Percentiles rank a stretch among this genome's conserved stretches.
Conservation (phyloP, 2,113 vertebrate genomes). For the Anthoscopus minutus region DNA sequence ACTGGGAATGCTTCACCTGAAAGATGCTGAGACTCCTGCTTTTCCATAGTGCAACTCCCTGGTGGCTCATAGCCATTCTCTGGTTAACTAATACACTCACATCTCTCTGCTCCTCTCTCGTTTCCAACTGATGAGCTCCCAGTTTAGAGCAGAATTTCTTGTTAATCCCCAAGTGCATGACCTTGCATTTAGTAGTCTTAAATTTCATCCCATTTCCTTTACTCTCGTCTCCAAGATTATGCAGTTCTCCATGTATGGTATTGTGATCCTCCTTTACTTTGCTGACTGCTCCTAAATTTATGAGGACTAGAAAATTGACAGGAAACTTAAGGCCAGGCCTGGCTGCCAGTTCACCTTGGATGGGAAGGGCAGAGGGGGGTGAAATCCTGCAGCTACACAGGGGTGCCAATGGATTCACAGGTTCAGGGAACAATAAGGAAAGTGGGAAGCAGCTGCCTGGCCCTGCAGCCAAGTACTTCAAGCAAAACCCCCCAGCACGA, state of each 20-base stretch:
- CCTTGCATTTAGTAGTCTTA: slow-evolving; percentile 68
- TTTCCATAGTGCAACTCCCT: not conserved
- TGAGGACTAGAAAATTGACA: slow-evolving; percentile 37
- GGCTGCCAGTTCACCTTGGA: not conserved
- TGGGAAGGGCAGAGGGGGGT: not conserved
- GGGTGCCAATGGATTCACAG: not conserved
- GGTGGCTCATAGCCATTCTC: not conserved
- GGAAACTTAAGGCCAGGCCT: slow-evolving; percentile 8
- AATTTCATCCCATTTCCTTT: slow-evolving; percentile 66
- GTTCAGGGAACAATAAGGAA: not conserved
- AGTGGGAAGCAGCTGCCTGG: fast-evolving
- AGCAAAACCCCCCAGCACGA: not conserved
- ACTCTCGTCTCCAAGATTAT: slow-evolving; percentile 59
- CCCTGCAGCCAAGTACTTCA: not conserved
- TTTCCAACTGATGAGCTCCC: slow-evolving; percentile 60
- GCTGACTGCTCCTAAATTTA: slow-evolving; percentile 59
- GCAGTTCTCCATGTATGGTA: slow-evolving; percentile 58
- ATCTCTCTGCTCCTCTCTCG: slow-evolving; percentile 33
- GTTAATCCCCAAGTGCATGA: slow-evolving; percentile 66
- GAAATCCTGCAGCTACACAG: fast-evolving
- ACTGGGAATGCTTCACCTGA: not conserved
- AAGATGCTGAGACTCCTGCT: not conserved
- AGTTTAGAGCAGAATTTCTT: slow-evolving; percentile 62
- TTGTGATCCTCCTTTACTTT: slow-evolving; percentile 63
- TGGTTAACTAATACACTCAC: slow-evolving; percentile 41